Evolutionary conservation across 1,140 invertebrate species (phyloP), one percentile per base, ranked within the genome.

Genomic region (Copidosoma floridanum): DNA sequence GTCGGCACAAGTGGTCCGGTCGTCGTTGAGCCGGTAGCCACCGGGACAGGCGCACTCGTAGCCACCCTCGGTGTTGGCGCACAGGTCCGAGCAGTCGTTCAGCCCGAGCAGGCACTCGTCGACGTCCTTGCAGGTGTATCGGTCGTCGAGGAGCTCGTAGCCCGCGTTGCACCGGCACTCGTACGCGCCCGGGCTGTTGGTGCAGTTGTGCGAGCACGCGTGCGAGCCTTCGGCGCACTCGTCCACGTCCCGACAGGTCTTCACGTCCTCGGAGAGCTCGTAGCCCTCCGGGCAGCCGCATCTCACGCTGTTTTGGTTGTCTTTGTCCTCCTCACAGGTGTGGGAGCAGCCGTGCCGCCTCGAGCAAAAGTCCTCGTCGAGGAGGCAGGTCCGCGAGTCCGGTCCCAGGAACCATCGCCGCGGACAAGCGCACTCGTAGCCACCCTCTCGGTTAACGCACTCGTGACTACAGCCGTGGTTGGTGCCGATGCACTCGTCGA

Each of bases 131-230:
- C 76, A 78, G 10, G 37, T 46, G 8, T 2, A 46, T 14, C 48
- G 63, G 3, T 74, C 73, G 0, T 67, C 65, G 21, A 87, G 80
- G 1, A 91, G 74, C 44, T 83, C 82, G 76, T 89, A 89, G 8
- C 90, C 89, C 1, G 82, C 78, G 0, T 85, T 85, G 71, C 91
- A 93, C 50, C 88, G 83, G 67, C 90, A 92, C 2, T 82, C 72
- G 71, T 86, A 91, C 2, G 86, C 86, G 12, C 89, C 89, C 2
- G 84, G 81, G 0, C 83, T 85, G 70, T 92, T 92, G 2, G 86
- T 80, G 69, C 89, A 92, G 8, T 79, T 82, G 4, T 84, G 82
- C 0, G 84, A 87, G 62, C 89, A 88, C 47, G 84, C 81, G 11
- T 86, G 82, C 43, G 82, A 81, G 1, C 79, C 81, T 29, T 84